Evolutionary conservation across 2,888 invertebrate species (phyloP).

Genomic region (Lithophane socia): DNA sequence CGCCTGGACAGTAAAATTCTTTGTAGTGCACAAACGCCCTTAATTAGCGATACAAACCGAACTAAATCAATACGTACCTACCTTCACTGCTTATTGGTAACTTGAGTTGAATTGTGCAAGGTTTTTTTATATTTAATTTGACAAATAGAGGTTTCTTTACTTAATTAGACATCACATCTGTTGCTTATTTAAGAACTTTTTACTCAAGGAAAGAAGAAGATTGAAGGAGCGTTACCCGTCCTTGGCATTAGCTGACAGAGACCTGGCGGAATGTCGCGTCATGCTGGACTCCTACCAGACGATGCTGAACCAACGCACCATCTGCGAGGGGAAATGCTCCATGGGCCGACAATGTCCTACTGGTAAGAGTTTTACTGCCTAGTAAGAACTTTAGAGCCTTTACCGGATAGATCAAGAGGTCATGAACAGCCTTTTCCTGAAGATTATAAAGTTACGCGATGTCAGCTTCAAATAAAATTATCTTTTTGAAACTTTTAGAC

Average conservation of each 20-base stretch:
- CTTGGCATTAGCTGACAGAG: slow-evolving; percentile 93
- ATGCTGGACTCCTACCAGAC: slow-evolving; percentile 96
- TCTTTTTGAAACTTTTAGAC: slow-evolving; percentile 9
- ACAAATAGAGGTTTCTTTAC: neutral
- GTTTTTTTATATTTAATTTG: neutral
- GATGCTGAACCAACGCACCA: slow-evolving; percentile 93
- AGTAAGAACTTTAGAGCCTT: neutral
- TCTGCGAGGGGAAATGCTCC: slow-evolving; percentile 96
- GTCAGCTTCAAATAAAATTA: slow-evolving; percentile 25
- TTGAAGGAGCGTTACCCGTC: slow-evolving; percentile 96
- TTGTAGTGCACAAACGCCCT: no score
- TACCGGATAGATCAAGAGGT: slow-evolving; percentile 5
- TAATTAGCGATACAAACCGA: neutral
- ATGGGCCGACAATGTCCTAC: slow-evolving; percentile 96
- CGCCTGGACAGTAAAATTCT: no score
- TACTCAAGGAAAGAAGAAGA: slow-evolving; percentile 93
- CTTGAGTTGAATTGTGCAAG: neutral
- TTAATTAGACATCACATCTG: neutral
- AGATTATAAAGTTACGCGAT: slow-evolving; percentile 26
- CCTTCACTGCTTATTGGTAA: neutral
- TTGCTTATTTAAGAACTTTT: neutral
- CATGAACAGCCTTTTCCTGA: slow-evolving; percentile 7
- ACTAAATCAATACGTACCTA: neutral
- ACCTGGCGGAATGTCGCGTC: slow-evolving; percentile 93
- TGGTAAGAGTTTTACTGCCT: slow-evolving; percentile 84